Evolutionary conservation across 2,888 invertebrate genomes (phyloP).

Genomic region (Neuroscelio doddi): DNA sequence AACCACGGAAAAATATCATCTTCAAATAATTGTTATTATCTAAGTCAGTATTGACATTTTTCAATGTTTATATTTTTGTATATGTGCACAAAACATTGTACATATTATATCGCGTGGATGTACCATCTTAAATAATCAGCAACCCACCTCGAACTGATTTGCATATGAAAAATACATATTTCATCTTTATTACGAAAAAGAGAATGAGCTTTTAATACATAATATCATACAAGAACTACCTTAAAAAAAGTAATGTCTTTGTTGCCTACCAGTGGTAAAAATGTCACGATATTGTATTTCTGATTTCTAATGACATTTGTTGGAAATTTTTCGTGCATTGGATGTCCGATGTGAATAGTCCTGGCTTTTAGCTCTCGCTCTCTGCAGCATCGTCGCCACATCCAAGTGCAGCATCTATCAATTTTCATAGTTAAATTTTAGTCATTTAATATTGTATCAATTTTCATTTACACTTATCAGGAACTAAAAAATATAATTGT

Average conservation of each 20-base stretch:
- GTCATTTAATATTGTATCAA: background rate
- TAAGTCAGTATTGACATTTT: too few relatives aligned
- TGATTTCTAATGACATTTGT: constrained; percentile 97
- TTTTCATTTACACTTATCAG: too few relatives aligned
- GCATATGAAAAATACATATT: constrained; percentile 4
- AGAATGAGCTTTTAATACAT: background rate
- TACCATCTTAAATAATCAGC: too few relatives aligned
- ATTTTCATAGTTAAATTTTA: background rate
- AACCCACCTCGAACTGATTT: too few relatives aligned
- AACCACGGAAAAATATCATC: too few relatives aligned
- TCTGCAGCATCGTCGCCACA: constrained; percentile 82
- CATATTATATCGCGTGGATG: too few relatives aligned
- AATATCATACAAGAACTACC: too few relatives aligned
- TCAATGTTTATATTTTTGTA: too few relatives aligned
- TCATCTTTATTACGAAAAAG: background rate
- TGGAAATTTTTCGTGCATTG: constrained; percentile 88
- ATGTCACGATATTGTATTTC: constrained; percentile 96
- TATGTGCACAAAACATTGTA: too few relatives aligned
- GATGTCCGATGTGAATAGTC: constrained; percentile 84
- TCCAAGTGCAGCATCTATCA: constrained; percentile 84
- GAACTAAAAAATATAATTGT: too few relatives aligned
- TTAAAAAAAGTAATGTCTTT: background rate
- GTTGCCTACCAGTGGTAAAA: constrained; percentile 80
- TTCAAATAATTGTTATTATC: too few relatives aligned
- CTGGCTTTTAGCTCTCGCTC: constrained; percentile 84